A percentile compares a stretch with the other conserved stretches of the same genome.
phyloP scores from a whole-genome alignment of 2,888 invertebrate species.

The Gerris lacustris region DNA sequence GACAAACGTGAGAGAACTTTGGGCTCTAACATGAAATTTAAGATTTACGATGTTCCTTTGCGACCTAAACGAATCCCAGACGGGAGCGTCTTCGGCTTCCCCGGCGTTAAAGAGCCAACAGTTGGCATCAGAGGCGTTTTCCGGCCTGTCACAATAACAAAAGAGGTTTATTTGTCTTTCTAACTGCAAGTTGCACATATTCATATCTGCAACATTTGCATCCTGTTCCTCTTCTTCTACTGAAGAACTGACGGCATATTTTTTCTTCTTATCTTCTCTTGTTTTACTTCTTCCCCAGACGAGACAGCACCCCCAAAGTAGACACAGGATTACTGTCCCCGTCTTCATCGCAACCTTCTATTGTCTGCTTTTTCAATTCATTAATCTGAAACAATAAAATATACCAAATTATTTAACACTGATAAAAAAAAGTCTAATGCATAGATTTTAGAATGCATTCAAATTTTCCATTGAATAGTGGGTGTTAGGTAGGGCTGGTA shows the following conservation, averaged over 20 bases:
- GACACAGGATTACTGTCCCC: conserved; percentile 18
- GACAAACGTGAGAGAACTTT: conserved; percentile 55
- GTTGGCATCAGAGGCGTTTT: conserved; percentile 56
- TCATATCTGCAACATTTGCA: conserved; percentile 21
- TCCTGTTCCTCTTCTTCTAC: conserved; percentile 17
- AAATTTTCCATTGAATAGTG: no score
- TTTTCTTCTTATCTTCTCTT: conserved; percentile 19
- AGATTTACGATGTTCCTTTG: conserved; percentile 58
- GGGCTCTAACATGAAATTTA: conserved; percentile 57
- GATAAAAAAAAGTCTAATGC: no score
- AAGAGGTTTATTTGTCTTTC: conserved; percentile 39
- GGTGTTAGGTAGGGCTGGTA: no score
- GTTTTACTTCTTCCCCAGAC: neutral
- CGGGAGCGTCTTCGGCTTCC: conserved; percentile 52
- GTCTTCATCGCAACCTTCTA: conserved; percentile 2
- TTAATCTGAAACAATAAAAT: conserved; percentile 16
- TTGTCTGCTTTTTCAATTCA: neutral
- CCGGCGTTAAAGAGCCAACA: conserved; percentile 64
- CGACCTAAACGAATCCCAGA: conserved; percentile 62
- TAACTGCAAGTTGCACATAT: conserved; percentile 30
- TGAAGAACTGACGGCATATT: neutral
- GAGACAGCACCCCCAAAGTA: conserved; percentile 9
- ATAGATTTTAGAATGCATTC: no score
- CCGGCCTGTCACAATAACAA: conserved; percentile 52
- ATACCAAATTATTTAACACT: neutral